Evolutionary conservation across 1,140 invertebrate genomes (phyloP), one percentile per base, ranked within the genome.

Genomic region (Asbolus verrucosus): DNA sequence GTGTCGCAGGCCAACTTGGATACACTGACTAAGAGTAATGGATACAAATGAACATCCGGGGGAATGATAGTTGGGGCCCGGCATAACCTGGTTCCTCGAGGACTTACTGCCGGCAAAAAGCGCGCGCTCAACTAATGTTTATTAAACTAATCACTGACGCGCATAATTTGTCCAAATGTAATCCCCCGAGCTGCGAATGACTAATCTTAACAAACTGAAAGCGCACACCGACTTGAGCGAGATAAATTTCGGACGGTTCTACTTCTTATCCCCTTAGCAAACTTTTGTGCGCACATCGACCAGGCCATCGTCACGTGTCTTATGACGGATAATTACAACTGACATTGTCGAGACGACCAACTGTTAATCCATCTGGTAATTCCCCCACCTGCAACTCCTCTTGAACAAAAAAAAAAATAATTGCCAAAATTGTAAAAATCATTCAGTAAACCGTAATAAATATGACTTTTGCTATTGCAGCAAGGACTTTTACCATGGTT

Each of bases 111-210:
- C n/a, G n/a, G 33, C 61, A 63, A 63, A 63, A 63, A 63, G 61
- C 61, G 11, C 16, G 8, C 59, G 30, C 59, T 18, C 31, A 65
- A 78, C 74, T 77, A 78, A 77, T 77, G 73, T 74, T 74, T 74
- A 78, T 76, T 76, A 75, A 76, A 75, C 74, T 78, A 76, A 78
- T 78, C 77, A 76, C 70, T 74, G 75, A 77, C 71, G 73, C 67
- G 69, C 39, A 78, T 76, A 78, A 78, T 78, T 77, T 77, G 77
- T 78, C 73, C 74, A 70, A 76, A 65, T 77, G 73, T 78, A 75
- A 74, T 74, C 70, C 71, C 46, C 67, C 66, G 41, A 69, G 65
- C 66, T 61, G 60, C 70, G 71, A 72, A 74, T 73, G 71, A 76
- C 75, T 79, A 79, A 79, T 77, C 77, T 73, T 77, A 77, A 79